Evolutionary conservation across 1,140 invertebrate genomes (phyloP), one percentile per base, ranked within the genome.

Genomic region (Calosoma granatense): DNA sequence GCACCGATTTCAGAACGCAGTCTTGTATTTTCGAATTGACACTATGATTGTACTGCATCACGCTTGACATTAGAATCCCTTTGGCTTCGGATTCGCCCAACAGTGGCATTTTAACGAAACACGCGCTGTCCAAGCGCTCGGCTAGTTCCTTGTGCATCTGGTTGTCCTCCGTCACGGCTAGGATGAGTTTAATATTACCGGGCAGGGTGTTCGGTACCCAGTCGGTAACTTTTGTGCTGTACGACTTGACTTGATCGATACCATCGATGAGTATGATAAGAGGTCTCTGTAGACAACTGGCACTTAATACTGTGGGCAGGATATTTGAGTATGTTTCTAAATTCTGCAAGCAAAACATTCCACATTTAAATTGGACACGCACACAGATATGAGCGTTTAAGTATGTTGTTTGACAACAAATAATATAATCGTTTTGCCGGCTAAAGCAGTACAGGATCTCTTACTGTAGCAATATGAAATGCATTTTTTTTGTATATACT

Each of bases 211-310:
- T 69, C 2, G 86, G 86, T 55, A 90, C 67, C 88, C 87, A 90
- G 21, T 81, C 75, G 19, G 81, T 74, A 15, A 68, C 70, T 62
- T 73, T 68, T 14, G 74, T 72, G 56, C 67, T 70, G 55, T 73
- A 73, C 14, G 66, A 63, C 59, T 72, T 70, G 56, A 84, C 73
- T 68, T 84, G 81, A 65, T 90, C 87, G 4, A 89, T 70, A 0
- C 84, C 86, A 65, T 88, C 87, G 56, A 89, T 76, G 19, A 87
- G 76, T 39, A 90, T 73, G 30, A 88, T 73, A 41, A 86, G 67
- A 11, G 79, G 80, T 20, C 80, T 72, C 51, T 77, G 70, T 23
- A 78, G 69, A 20, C 76, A 77, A 41, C 78, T 71, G 36, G 78
- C 77, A 1, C 67, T 67, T 54, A 85, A 68, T 21, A 83, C 64